Conservation (phyloP, 2,113 vertebrate genomes). For the Saguinus imperator region DNA sequence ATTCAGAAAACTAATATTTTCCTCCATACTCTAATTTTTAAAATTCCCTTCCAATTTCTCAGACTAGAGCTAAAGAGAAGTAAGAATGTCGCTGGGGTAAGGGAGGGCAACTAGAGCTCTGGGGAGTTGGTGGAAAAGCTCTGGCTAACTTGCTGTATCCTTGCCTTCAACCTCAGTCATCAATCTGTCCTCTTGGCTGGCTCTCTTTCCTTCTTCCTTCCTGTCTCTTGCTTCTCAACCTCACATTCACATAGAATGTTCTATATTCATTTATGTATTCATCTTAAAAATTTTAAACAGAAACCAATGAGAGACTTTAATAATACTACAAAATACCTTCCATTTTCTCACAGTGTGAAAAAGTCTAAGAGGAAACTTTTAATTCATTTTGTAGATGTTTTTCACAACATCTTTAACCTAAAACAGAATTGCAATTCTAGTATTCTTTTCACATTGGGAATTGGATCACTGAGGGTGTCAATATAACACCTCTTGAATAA, state of each 20-base stretch:
- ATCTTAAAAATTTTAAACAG: not conserved
- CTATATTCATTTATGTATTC: not conserved
- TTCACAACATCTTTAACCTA: not conserved
- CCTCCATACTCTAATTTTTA: not conserved
- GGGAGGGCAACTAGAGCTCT: not conserved
- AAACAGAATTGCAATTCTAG: slow-evolving; percentile 26
- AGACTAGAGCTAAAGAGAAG: not conserved
- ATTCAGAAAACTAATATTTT: slow-evolving; percentile 2
- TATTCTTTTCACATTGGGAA: slow-evolving; percentile 19
- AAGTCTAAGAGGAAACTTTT: not conserved
- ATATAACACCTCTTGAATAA: not conserved
- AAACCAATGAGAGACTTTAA: not conserved
- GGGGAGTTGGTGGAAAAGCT: not conserved
- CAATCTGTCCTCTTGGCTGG: not conserved
- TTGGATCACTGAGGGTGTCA: not conserved
- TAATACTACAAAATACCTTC: slow-evolving; percentile 9
- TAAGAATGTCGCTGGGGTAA: not conserved
- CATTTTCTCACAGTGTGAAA: not conserved
- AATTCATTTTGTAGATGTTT: slow-evolving; percentile 23
- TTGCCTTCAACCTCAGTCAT: not conserved
- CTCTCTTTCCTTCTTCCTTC: not conserved
- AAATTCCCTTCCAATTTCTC: not conserved
- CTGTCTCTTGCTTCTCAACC: not conserved
- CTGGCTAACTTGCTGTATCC: not conserved
- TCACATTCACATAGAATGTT: not conserved